These are phyloP conservation scores for Zaprionus camerounensis DNA, from an alignment of 1,140 invertebrate genomes.

Conservation along the genomic window DNA sequence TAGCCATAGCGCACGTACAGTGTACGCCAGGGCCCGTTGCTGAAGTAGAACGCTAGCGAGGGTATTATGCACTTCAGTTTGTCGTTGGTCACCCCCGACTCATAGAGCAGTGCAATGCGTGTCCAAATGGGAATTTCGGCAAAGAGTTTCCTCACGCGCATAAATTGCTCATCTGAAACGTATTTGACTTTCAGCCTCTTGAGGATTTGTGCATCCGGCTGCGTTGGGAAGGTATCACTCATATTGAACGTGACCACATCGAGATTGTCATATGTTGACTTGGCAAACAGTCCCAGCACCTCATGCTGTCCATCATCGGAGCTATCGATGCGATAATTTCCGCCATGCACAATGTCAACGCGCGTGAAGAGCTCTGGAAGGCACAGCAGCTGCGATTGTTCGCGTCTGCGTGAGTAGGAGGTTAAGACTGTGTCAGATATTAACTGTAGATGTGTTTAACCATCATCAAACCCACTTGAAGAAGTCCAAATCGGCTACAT, in stretches of 20 bases:
- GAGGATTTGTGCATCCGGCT: slow-evolving; percentile 68
- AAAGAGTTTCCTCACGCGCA: slow-evolving; percentile 86
- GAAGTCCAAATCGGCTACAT: slow-evolving; percentile 87
- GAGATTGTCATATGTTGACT: slow-evolving; percentile 85
- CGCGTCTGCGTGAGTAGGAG: slow-evolving; percentile 75
- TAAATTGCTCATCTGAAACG: slow-evolving; percentile 76
- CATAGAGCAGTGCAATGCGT: slow-evolving; percentile 88
- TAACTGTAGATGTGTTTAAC: not conserved
- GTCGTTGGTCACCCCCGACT: slow-evolving; percentile 87
- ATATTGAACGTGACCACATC: slow-evolving; percentile 72
- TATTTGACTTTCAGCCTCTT: slow-evolving; percentile 84
- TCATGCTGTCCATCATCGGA: slow-evolving; percentile 72
- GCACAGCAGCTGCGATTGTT: slow-evolving; percentile 88
- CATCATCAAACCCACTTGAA: slow-evolving; percentile 84
- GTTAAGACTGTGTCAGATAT: not conserved
- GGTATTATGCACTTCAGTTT: slow-evolving; percentile 93
- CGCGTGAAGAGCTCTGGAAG: slow-evolving; percentile 91
- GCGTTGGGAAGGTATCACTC: slow-evolving; percentile 68
- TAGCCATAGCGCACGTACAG: slow-evolving; percentile 94
- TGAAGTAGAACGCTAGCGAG: slow-evolving; percentile 92
- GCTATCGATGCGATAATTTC: slow-evolving; percentile 85
- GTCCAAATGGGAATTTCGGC: slow-evolving; percentile 94
- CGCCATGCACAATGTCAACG: slow-evolving; percentile 88
- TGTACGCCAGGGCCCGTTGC: slow-evolving; percentile 94
- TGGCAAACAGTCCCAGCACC: slow-evolving; percentile 82